Base-by-base conservation (phyloP, 2,888 invertebrate species). In the Stramonita haemastoma region DNA sequence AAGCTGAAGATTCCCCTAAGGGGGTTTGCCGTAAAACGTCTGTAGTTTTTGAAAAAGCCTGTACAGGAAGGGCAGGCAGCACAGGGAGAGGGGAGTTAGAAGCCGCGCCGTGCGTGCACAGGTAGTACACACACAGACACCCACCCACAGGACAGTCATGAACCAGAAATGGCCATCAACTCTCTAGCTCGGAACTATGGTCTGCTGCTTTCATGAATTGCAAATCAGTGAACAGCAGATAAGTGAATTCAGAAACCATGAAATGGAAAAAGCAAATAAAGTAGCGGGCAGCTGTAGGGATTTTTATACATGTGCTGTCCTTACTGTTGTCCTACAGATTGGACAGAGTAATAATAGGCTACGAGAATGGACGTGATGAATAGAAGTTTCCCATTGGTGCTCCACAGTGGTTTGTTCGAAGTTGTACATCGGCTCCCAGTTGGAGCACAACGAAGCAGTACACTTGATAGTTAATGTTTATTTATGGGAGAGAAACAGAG, bases 121-220 rank as follows among this genome's bases (percentile, higher is more conserved):
- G 81, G 6, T 26, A 36, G 46, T 36, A 22, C 6, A 15, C 11
- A 26, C 22, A 11, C 22, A 34, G 36, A 46, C 46, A 46, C 46
- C 46, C 46, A 15, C 11, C 46, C 22, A 11, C 22, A 36, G 36
- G 81, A 83, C 26, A 83, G 81, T 46, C 81, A 46, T 83, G 81
- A 83, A 83, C 81, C 26, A 83, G 13, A 32, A 32, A 86, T 86
- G 57, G 86, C 86, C 86, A 86, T 60, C 86, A 57, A 66, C 15
- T 1, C 34, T n/a, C n/a, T n/a, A n/a, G 60, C 32, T 86, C 86
- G 86, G 86, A 86, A 60, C 34, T 66, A 86, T 13, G 86, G 86
- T 86, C 86, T 86, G 34, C 17, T 86, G 60, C 22, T 57, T 86
- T 66, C 86, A 86, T 86, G 86, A 86, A 86, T 86, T 86, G 86